Evolutionary conservation across 2,113 vertebrate genomes (phyloP), one percentile per base, ranked within the genome.

Genomic region (Crotalus viridis): DNA sequence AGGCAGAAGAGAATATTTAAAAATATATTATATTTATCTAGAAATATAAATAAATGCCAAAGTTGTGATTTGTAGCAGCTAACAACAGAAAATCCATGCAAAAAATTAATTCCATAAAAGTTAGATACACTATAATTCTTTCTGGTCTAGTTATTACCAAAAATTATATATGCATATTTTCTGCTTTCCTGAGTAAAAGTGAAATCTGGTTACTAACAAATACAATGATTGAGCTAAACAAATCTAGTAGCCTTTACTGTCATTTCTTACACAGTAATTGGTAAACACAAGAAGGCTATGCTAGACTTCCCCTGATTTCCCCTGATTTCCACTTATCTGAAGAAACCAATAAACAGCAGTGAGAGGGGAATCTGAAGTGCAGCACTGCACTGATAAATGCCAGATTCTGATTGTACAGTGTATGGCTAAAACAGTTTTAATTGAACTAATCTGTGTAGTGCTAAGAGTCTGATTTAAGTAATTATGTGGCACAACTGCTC

Each of bases 341-440:
- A 88, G n/a, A 87, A 88, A 52, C 28, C n/a, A 26, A 51, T 26
- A 87, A 88, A 61, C 43, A 88, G 22, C 28, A 4, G 39, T 21
- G 17, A 10, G 69, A 46, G 19, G 13, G 54, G 39, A 43, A 56
- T 89, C 12, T 33, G 52, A 89, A 89, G 59, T 61, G 28, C 26
- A 51, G n/a, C 61, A 89, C 39, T 39, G 39, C 15, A 61, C 81
- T 92, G 61, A 92, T 85, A 89, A 93, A 93, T 89, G 88, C 61
- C 88, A 89, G 9, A 3, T 55, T 39, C 55, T 92, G 39, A 89
- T 22, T 85, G 59, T 85, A 89, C n/a, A 85, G 24, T 51, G 54
- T 92, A 10, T 85, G 10, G 17, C 61, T 89, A 52, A 92, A 55
- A 33, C 91, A 85, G 88, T 28, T 89, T 92, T 81, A 48, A 89